Base-by-base conservation (phyloP, 2,888 invertebrate genomes). In the Ennomos quercinarius region DNA sequence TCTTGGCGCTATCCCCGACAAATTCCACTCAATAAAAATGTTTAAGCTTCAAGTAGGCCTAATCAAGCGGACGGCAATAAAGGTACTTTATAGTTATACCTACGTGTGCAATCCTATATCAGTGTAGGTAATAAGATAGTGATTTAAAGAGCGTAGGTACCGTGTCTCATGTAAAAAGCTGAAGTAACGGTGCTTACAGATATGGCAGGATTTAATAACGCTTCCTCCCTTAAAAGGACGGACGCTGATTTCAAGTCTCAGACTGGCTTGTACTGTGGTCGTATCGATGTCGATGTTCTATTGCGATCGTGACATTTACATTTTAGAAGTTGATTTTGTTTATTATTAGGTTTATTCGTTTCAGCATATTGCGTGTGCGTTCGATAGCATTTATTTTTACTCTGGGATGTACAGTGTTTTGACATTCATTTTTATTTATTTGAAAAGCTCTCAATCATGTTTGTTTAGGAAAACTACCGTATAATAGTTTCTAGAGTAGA, bases 201-300 rank as follows among this genome's bases (percentile, higher is more conserved):
- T 88, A 89, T 82, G 85, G 89, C 74, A 70, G 80, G 87, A 85
- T 87, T 89, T 88, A 90, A 91, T 89, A 87, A 86, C 80, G 79
- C 71, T 72, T 70, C 74, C 67, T 50, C 56, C 85, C 84, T 75
- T 86, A 86, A 81, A 89, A 76, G 88, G 89, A 66, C 52, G 67
- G 74, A 69, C 71, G 72, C 73, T 74, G 78, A 81, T 76, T 76
- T 78, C 74, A 68, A 74, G 51, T 56, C 55, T 59, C 39, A 52
- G 51, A 52, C 57, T 54, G 55, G 66, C 55, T 56, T 50, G 44
- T 60, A 61, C 57, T 56, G n/a, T 60, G 45, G 51, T 40, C 27
- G 43, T 59, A 58, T 74, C 72, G 74, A 78, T 75, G 77, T 78
- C 73, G 74, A 80, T 72, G 65, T 65, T 71, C 67, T 72, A 48